Conservation (phyloP, 2,113 vertebrate species). For the Fukomys damarensis region DNA sequence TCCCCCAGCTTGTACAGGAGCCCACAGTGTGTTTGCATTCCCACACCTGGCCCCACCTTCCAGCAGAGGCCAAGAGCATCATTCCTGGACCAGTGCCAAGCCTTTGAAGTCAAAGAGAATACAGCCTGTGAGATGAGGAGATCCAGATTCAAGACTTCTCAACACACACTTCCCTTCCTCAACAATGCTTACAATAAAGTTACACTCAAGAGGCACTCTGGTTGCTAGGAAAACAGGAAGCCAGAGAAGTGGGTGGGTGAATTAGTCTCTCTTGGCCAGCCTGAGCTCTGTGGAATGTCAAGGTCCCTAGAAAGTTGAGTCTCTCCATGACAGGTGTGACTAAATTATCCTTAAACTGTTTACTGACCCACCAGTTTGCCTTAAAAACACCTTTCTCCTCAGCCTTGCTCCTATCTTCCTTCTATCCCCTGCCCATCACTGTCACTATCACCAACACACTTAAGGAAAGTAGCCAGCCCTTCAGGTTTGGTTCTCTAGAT, state of each 20-base stretch:
- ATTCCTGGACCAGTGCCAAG: conserved; percentile 77
- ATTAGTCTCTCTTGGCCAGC: conserved; percentile 42
- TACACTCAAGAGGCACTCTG: conserved; percentile 71
- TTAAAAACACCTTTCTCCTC: conserved; percentile 26
- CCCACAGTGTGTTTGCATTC: conserved; percentile 75
- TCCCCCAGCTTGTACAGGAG: conserved; percentile 34
- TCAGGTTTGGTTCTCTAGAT: neutral
- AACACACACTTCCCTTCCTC: conserved; percentile 67
- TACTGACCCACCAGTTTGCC: neutral
- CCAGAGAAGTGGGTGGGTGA: conserved; percentile 57
- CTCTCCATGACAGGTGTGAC: conserved; percentile 47
- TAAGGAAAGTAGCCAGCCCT: neutral
- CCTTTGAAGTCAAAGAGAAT: conserved; percentile 79
- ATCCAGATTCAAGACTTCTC: conserved; percentile 80
- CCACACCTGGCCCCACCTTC: conserved; percentile 77
- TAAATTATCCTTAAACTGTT: conserved; percentile 13
- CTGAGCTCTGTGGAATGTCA: conserved; percentile 57
- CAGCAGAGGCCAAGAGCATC: conserved; percentile 77
- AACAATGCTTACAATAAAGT: conserved; percentile 71
- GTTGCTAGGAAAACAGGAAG: conserved; percentile 67
- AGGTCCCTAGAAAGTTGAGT: conserved; percentile 44
- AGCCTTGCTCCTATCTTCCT: neutral
- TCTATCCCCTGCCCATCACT: no score
- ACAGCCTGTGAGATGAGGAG: conserved; percentile 77
- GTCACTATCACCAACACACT: neutral